phyloP scores from a whole-genome alignment of 2,797 vertebrate genomes.

The Smutsia temminckii region DNA sequence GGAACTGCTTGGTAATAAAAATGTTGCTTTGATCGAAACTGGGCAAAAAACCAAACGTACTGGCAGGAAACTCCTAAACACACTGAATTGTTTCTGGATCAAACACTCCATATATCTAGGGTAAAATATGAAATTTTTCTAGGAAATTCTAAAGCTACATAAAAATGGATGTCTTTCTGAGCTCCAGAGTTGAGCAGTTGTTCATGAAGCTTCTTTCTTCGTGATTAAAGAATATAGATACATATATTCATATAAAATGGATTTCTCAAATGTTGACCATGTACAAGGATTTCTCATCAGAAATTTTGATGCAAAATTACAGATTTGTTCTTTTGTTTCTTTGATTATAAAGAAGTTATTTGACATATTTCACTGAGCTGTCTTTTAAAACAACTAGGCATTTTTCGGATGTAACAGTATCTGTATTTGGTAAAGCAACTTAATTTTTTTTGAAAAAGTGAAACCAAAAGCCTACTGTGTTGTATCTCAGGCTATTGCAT shows the following conservation, averaged over 20 bases:
- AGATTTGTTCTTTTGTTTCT: not conserved
- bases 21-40: slow-evolving; percentile 83
- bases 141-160: slow-evolving; percentile 30
- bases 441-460: not conserved
- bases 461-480: not conserved
- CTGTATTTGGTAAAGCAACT: not conserved
- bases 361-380: not conserved
- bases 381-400: not conserved
- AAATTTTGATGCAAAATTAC: slow-evolving; percentile 15
- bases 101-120: slow-evolving; percentile 59
- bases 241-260: not conserved
- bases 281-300: not conserved
- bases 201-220: not conserved
- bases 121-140: slow-evolving; percentile 66
- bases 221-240: slow-evolving; percentile 3
- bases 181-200: not conserved
- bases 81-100: slow-evolving; percentile 79
- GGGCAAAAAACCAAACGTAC: slow-evolving; percentile 80
- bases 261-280: not conserved
- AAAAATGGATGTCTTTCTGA: slow-evolving; percentile 9
- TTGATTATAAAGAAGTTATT: slow-evolving; percentile 26
- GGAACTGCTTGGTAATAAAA: slow-evolving; percentile 76
- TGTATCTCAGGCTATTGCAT: not conserved
- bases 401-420: not conserved
- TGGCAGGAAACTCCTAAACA: slow-evolving; percentile 76